Evolutionary conservation across 2,888 invertebrate genomes (phyloP).

Genomic region (Agrochola litura): DNA sequence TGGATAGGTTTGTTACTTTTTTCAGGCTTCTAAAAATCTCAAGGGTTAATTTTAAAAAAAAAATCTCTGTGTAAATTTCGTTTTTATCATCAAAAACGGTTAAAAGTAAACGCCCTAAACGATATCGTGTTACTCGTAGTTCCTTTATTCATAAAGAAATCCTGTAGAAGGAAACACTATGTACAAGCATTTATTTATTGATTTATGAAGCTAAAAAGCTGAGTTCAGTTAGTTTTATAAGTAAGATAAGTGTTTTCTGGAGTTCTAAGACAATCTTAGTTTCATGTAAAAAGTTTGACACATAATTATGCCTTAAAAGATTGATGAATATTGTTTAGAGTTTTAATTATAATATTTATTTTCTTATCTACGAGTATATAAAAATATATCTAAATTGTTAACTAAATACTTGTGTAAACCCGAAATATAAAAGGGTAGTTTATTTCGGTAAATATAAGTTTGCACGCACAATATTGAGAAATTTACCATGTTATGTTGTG

Average conservation of each 20-base stretch:
- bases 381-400: background rate
- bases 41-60: background rate
- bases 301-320: conserved; percentile 7
- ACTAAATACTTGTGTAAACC: background rate
- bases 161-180: background rate
- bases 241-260: conserved; percentile 3
- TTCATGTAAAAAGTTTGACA: conserved; percentile 20
- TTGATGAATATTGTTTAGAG: conserved; percentile 6
- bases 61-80: background rate
- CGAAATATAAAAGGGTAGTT: background rate
- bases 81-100: background rate
- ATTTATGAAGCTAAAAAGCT: conserved; percentile 15
- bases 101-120: background rate
- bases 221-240: background rate
- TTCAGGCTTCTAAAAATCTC: no score
- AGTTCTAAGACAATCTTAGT: conserved; percentile 2
- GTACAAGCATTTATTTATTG: background rate
- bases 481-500: no score
- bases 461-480: no score
- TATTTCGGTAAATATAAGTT: no score
- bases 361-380: no score
- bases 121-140: background rate
- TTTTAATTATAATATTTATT: background rate
- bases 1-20: no score
- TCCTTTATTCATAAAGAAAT: background rate